Conservation (phyloP, 2,113 vertebrate genomes). For the Rhizomys pruinosus region DNA sequence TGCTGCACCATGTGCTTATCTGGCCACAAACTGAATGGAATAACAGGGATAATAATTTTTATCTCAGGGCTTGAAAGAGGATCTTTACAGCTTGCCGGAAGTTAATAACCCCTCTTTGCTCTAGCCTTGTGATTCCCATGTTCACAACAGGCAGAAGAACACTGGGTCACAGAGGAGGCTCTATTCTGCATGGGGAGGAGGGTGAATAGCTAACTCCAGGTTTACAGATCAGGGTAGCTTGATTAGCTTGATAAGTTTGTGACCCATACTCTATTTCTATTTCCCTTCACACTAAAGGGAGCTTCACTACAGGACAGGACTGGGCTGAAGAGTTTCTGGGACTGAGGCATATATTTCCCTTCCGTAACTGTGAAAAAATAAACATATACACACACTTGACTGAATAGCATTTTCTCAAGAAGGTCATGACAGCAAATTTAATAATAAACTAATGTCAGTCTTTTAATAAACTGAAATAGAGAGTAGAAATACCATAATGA, state of each 20-base stretch:
- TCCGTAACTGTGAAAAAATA: not conserved
- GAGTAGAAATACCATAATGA: not conserved
- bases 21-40: conserved; percentile 13
- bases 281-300: not conserved
- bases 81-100: not conserved
- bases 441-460: not conserved
- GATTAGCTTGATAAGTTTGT: not conserved
- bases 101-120: not conserved
- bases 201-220: not conserved
- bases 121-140: not conserved
- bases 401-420: conserved; percentile 1
- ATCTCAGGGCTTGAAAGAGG: not conserved
- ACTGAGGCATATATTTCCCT: not conserved
- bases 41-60: not conserved
- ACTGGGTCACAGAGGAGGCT: conserved; percentile 33
- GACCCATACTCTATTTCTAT: not conserved
- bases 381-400: not conserved
- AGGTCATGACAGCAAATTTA: conserved; percentile 16
- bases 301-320: not conserved
- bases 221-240: not conserved
- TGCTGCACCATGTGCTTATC: not conserved
- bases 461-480: conserved; percentile 49
- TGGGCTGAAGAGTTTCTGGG: not conserved
- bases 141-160: not conserved
- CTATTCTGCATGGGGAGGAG: not conserved